Percentiles rank a stretch among this genome's conserved stretches.
phyloP scores from a whole-genome alignment of 2,113 vertebrate genomes.

The Jacana jacana region DNA sequence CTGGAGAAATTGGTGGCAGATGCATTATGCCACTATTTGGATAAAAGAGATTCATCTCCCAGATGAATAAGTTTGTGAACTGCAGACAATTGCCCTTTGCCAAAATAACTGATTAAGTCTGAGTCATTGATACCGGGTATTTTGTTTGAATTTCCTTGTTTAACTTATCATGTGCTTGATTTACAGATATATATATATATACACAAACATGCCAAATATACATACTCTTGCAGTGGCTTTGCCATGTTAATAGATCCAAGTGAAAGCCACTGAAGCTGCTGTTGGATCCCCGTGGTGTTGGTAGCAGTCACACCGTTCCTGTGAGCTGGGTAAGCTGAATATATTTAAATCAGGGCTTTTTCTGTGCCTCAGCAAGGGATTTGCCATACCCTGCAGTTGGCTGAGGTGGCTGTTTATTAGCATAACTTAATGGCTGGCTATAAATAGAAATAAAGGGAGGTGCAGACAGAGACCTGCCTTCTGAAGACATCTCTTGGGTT shows the following conservation, averaged over 20 bases:
- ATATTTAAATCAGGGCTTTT: neutral
- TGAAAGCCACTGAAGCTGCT: neutral
- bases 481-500: constrained; percentile 63
- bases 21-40: neutral
- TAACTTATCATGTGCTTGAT: neutral
- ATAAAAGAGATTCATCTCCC: neutral
- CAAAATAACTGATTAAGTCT: neutral
- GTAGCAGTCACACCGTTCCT: neutral
- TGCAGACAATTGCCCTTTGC: neutral
- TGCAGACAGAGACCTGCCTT: constrained; percentile 65
- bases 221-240: fast-evolving
- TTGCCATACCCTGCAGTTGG: neutral
- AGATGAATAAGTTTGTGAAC: neutral
- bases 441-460: constrained; percentile 77
- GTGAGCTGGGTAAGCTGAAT: neutral
- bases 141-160: neutral
- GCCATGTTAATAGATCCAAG: neutral
- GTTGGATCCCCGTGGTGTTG: neutral
- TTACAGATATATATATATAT: neutral
- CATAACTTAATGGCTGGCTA: constrained; percentile 47
- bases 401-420: constrained; percentile 22
- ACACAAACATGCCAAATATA: neutral
- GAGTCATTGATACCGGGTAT: neutral
- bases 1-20: neutral
- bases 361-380: neutral